These are phyloP conservation scores for Phyllotreta striolata DNA, from an alignment of 2,888 invertebrate genomes.

Conservation along the genomic window DNA sequence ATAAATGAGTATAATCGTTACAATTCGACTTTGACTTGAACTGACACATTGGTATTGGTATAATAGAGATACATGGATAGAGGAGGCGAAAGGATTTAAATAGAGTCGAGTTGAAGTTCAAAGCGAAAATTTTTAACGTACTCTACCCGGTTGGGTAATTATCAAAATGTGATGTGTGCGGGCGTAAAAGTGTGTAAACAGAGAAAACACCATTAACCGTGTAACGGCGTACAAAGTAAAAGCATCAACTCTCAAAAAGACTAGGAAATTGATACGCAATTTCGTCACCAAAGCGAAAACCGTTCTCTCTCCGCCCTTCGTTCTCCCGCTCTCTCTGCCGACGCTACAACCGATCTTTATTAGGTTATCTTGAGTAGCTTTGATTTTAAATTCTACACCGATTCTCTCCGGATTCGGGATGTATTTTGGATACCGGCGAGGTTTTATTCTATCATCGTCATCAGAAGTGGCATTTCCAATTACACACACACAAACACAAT, in stretches of 20 bases:
- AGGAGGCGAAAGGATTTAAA: no score
- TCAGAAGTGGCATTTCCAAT: constrained; percentile 34
- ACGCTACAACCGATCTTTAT: constrained; percentile 44
- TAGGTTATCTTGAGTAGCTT: constrained; percentile 52
- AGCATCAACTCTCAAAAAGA: constrained; percentile 50
- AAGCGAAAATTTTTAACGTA: constrained; percentile 28
- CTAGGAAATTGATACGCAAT: constrained; percentile 54
- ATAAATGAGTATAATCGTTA: no score
- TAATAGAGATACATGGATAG: no score
- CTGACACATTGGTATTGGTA: no score
- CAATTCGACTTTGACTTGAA: no score
- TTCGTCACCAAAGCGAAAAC: constrained; percentile 47
- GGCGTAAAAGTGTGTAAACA: constrained; percentile 42
- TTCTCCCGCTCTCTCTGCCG: constrained; percentile 32
- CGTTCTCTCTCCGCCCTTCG: constrained; percentile 29
- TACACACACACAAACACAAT: constrained; percentile 3
- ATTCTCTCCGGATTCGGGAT: constrained; percentile 43
- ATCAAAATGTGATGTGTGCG: constrained; percentile 39
- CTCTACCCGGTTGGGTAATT: constrained; percentile 33
- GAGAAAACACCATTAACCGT: constrained; percentile 41
- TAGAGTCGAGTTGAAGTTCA: constrained; percentile 13
- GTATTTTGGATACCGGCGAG: constrained; percentile 28
- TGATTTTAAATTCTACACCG: constrained; percentile 54
- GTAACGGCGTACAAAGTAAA: constrained; percentile 44
- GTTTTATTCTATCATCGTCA: constrained; percentile 23